Base-by-base conservation (phyloP, 2,797 vertebrate species). In the Eulemur albifrons region DNA sequence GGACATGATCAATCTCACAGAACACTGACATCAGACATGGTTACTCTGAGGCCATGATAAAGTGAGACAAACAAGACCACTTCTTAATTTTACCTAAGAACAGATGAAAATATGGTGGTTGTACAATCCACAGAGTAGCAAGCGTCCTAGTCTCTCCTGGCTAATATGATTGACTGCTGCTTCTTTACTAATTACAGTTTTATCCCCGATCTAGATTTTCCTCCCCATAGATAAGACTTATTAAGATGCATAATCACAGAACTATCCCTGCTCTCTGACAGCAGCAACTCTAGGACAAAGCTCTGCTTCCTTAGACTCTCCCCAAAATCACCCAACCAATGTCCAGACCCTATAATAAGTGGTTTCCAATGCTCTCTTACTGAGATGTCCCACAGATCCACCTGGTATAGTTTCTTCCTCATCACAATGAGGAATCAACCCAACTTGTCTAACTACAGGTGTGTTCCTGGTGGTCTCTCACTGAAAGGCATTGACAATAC, bases 31-130 rank as follows among this genome's bases (percentile, higher is more conserved):
- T 69, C 50, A 75, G n/a, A 54, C 14, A 72, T 0, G 1, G 15
- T 54, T 70, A 17, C 75, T 90, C 9, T 35, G 18, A 75, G 32
- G 14, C 40, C 75, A 45, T 45, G 35, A 65, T 14, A 76, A 94
- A 35, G 14, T 45, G 14, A 90, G 23, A 52, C 3, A 48, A 69
- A 57, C 35, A 75, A 63, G 38, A 57, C 9, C 38, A 70, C 4
- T 17, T 96, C 63, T 40, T 67, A 77, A 77, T 90, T 75, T 88
- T 57, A 48, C 35, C 32, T 59, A 93, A 79, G 1, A 63, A 75
- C 25, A 57, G 25, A 73, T 18, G 79, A 91, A 97, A 87, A 38
- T 52, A 50, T 2, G 3, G 23, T 57, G 69, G 30, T 63, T 45
- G 25, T 61, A 11, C 2, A n/a, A 61, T 23, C 38, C 12, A 75